Evolutionary conservation across 2,797 vertebrate genomes (phyloP).

Genomic region (Pangasius mekongensis): DNA sequence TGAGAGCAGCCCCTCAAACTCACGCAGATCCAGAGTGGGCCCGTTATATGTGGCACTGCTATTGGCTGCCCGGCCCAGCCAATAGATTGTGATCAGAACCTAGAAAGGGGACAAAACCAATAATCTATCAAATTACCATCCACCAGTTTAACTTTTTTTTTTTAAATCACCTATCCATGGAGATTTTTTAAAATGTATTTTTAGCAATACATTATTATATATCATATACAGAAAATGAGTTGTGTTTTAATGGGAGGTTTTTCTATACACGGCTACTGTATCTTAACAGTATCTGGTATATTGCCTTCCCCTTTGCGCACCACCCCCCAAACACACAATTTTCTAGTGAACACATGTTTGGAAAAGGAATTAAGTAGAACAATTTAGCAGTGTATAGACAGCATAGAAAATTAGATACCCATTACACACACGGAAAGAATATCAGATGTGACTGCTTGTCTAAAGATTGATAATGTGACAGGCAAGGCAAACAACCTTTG

Average conservation of each 20-base stretch:
- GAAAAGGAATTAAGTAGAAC: not conserved
- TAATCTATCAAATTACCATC: not conserved
- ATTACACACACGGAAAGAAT: not conserved
- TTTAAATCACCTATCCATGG: not conserved
- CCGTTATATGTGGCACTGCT: constrained; percentile 88
- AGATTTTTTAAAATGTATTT: not conserved
- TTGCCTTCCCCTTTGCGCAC: not conserved
- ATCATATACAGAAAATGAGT: not conserved
- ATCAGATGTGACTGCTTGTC: not conserved
- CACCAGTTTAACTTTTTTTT: not conserved
- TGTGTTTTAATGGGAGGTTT: not conserved
- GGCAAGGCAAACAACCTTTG: constrained; percentile 2
- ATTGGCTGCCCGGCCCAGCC: constrained; percentile 94
- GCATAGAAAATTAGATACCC: constrained; percentile 12
- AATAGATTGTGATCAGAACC: constrained; percentile 97
- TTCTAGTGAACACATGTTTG: not conserved
- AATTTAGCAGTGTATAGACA: not conserved
- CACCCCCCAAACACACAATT: not conserved
- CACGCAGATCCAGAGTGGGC: constrained; percentile 90
- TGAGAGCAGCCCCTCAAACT: constrained; percentile 92
- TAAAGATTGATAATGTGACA: not conserved
- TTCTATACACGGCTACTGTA: not conserved
- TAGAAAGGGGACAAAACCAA: constrained; percentile 61
- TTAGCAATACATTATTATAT: not conserved
- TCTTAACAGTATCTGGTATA: not conserved